Conservation (phyloP, 2,797 vertebrate genomes). For the Parauchenoglanis ngamensis region DNA sequence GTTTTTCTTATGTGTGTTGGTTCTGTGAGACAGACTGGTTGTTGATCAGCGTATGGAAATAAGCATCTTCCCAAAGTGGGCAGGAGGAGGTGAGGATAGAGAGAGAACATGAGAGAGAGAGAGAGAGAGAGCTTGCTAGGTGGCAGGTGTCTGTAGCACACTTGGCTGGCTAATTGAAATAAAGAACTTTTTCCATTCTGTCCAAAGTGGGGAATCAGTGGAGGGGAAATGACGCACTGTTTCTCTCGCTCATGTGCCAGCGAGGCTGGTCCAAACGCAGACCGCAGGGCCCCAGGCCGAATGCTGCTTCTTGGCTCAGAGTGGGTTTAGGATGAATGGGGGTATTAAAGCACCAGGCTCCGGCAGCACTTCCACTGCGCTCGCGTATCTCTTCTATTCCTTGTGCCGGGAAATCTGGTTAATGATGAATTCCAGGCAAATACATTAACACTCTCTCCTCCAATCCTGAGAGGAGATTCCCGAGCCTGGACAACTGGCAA, state of each 20-base stretch:
- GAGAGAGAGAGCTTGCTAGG: constrained; percentile 35
- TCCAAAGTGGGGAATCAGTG: constrained; percentile 52
- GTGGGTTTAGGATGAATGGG: constrained; percentile 56
- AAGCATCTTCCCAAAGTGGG: constrained; percentile 12
- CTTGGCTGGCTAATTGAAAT: constrained; percentile 63
- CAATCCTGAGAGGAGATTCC: constrained; percentile 42
- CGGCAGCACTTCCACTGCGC: constrained; percentile 51
- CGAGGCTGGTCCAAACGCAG: constrained; percentile 51
- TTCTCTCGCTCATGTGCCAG: constrained; percentile 52
- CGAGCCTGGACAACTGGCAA: constrained; percentile 28
- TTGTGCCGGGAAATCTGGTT: constrained; percentile 37
- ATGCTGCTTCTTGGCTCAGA: constrained; percentile 60
- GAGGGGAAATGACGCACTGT: constrained; percentile 57
- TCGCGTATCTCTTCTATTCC: constrained; percentile 46
- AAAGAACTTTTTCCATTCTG: constrained; percentile 53
- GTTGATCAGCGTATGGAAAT: constrained; percentile 29
- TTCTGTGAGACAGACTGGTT: not conserved
- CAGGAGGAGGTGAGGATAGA: constrained; percentile 11
- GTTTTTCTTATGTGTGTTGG: not conserved
- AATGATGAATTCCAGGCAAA: constrained; percentile 56
- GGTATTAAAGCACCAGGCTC: constrained; percentile 58
- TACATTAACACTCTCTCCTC: constrained; percentile 51
- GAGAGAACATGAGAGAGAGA: constrained; percentile 10
- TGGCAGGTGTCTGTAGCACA: constrained; percentile 57
- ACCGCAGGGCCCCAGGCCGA: constrained; percentile 56